Conservation (phyloP, 2,797 vertebrate genomes). For the Muscicapa comitata region DNA sequence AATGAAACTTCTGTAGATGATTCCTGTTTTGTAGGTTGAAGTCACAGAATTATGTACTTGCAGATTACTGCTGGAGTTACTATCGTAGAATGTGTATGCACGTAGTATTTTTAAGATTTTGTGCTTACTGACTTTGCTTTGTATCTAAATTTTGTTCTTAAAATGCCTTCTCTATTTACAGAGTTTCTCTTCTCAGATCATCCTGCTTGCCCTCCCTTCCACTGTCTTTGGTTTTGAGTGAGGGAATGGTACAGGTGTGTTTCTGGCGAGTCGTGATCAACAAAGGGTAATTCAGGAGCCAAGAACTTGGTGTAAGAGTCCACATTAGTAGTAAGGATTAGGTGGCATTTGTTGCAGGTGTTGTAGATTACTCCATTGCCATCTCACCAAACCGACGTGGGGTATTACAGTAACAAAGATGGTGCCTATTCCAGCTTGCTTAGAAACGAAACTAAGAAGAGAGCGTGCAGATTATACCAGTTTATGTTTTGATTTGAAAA, state of each 20-base stretch:
- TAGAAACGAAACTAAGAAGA: background rate
- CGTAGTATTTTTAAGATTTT: background rate
- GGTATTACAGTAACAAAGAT: background rate
- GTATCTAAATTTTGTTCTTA: background rate
- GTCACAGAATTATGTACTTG: fast-evolving
- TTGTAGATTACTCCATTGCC: background rate
- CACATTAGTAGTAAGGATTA: background rate
- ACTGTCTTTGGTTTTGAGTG: background rate
- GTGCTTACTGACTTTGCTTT: fast-evolving
- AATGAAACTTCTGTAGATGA: background rate
- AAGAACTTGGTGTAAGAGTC: background rate
- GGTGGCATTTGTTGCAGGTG: fast-evolving
- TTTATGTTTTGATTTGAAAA: background rate
- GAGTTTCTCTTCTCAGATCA: background rate
- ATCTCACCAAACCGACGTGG: background rate
- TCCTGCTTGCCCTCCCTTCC: background rate
- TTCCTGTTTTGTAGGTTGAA: background rate
- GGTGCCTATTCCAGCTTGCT: background rate
- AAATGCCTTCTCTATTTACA: background rate
- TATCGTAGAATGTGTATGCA: background rate
- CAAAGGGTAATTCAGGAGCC: background rate
- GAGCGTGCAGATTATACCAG: fast-evolving
- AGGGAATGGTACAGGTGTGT: background rate
- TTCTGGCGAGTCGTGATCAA: background rate
- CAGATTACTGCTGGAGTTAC: background rate